phyloP scores from a whole-genome alignment of 2,113 vertebrate species.

The Nycticryphes semicollaris region DNA sequence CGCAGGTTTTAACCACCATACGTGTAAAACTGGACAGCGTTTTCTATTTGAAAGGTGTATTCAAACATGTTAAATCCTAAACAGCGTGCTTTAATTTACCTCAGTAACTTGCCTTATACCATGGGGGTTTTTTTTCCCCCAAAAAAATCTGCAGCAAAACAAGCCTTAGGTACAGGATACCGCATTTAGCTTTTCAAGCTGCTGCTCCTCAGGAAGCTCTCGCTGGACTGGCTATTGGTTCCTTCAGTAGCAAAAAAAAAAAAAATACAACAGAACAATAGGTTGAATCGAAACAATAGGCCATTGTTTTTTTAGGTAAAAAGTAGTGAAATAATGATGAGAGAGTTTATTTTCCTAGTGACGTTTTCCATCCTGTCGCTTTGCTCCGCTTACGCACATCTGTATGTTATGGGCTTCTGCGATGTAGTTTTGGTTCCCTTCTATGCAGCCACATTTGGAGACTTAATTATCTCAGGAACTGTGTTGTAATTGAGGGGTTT shows the following conservation, averaged over 20 bases:
- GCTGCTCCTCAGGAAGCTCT: conserved; percentile 48
- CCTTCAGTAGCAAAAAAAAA: conserved; percentile 39
- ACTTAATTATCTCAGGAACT: conserved; percentile 44
- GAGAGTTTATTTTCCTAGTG: conserved; percentile 54
- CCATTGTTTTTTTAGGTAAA: conserved; percentile 52
- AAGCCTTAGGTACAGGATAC: conserved; percentile 10
- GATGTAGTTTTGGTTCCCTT: neutral
- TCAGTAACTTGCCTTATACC: neutral
- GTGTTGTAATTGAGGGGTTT: conserved; percentile 30
- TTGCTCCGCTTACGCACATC: conserved; percentile 22
- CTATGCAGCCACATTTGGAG: conserved; percentile 24
- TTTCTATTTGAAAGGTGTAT: neutral
- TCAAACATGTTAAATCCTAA: neutral
- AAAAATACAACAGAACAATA: conserved; percentile 44
- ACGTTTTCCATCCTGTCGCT: conserved; percentile 50
- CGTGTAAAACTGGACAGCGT: neutral
- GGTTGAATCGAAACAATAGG: conserved; percentile 45
- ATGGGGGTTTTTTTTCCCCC: neutral
- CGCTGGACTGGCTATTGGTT: neutral
- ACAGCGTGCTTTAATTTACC: neutral
- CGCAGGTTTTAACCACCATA: neutral
- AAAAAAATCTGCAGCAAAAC: conserved; percentile 9
- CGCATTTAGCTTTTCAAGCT: conserved; percentile 24
- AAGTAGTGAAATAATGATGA: conserved; percentile 48
- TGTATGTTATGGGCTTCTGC: neutral